Conservation (phyloP, 1,140 invertebrate genomes). For the Monomorium pharaonis region DNA sequence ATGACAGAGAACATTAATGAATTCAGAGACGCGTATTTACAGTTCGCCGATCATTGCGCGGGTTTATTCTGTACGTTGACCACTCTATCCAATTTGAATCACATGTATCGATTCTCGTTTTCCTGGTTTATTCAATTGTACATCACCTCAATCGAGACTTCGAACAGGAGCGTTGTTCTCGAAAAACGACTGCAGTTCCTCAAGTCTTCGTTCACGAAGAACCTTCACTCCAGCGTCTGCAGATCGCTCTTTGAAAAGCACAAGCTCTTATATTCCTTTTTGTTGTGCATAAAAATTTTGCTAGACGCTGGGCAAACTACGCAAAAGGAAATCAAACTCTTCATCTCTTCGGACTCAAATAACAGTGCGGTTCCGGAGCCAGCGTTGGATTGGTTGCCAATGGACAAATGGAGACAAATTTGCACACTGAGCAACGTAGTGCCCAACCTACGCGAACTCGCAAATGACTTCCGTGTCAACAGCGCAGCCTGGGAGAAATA, state of each 20-base stretch:
- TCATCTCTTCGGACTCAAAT: constrained; percentile 86
- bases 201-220: constrained; percentile 87
- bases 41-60: constrained; percentile 88
- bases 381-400: constrained; percentile 87
- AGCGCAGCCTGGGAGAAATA: constrained; percentile 86
- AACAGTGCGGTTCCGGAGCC: constrained; percentile 80
- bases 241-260: constrained; percentile 90
- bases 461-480: constrained; percentile 78
- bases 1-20: constrained; percentile 84
- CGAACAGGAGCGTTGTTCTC: constrained; percentile 86
- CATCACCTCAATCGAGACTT: constrained; percentile 88
- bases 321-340: constrained; percentile 87
- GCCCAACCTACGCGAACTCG: constrained; percentile 82
- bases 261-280: constrained; percentile 89
- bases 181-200: constrained; percentile 86
- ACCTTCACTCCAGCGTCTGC: constrained; percentile 88
- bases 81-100: constrained; percentile 88
- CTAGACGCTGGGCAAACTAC: constrained; percentile 85
- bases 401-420: constrained; percentile 88
- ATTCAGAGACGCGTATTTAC: constrained; percentile 87
- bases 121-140: constrained; percentile 90
- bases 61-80: constrained; percentile 89
- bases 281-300: constrained; percentile 86
- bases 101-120: constrained; percentile 91
- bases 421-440: constrained; percentile 85